Evolutionary conservation across 2,113 vertebrate genomes (phyloP).

Genomic region (Gila orcuttii): DNA sequence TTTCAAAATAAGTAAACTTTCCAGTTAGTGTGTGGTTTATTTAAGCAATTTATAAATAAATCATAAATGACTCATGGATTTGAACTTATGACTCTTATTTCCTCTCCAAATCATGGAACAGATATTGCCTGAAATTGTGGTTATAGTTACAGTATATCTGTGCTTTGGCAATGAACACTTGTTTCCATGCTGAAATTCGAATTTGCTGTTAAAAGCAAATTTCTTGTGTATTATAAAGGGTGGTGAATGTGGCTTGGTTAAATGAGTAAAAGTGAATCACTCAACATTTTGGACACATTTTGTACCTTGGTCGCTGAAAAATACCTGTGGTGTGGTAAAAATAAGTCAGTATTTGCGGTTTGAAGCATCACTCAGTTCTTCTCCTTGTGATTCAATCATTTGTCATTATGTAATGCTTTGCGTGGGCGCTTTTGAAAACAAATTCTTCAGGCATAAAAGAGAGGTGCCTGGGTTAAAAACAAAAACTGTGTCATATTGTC

Average conservation of each 20-base stretch:
- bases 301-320: slow-evolving; percentile 8
- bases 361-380: slow-evolving; percentile 20
- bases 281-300: slow-evolving; percentile 9
- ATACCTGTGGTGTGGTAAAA: slow-evolving; percentile 24
- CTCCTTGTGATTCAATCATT: slow-evolving; percentile 24
- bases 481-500: neutral
- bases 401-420: slow-evolving; percentile 30
- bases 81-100: slow-evolving; percentile 16
- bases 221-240: slow-evolving; percentile 3
- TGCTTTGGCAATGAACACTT: slow-evolving; percentile 33
- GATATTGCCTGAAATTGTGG: slow-evolving; percentile 35
- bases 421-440: slow-evolving; percentile 1
- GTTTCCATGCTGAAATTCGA: slow-evolving; percentile 43
- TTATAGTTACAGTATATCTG: slow-evolving; percentile 19
- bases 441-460: neutral
- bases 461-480: slow-evolving; percentile 15
- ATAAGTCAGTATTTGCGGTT: slow-evolving; percentile 7
- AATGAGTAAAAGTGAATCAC: slow-evolving; percentile 14
- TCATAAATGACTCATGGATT: neutral
- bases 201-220: slow-evolving; percentile 45
- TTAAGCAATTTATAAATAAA: slow-evolving; percentile 20
- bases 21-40: neutral
- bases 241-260: slow-evolving; percentile 31
- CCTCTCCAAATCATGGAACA: slow-evolving; percentile 10
- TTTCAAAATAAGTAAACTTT: neutral